Percentiles rank a stretch among this genome's conserved stretches.
phyloP scores from a whole-genome alignment of 2,888 invertebrate genomes.

The Drosophila nigricruria region DNA sequence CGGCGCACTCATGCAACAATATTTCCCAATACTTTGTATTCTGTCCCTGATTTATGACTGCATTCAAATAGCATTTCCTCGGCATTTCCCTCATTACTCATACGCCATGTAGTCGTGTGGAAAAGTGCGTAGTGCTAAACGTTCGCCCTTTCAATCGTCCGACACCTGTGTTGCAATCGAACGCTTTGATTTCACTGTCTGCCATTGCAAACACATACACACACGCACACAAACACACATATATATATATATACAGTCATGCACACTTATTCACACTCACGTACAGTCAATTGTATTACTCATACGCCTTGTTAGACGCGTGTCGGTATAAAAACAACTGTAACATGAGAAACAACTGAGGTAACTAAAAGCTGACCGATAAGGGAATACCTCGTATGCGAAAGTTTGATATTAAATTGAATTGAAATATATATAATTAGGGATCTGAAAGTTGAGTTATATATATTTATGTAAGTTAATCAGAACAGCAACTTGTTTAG shows the following conservation, averaged over 20 bases:
- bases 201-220: constrained; percentile 16
- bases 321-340: constrained; percentile 16
- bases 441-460: too few relatives aligned
- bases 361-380: not conserved
- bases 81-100: not conserved
- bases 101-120: constrained; percentile 6
- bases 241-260: not conserved
- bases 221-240: constrained; percentile 3
- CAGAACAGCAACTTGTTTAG: too few relatives aligned
- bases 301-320: constrained; percentile 52
- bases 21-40: not conserved
- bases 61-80: not conserved
- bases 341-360: not conserved
- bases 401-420: not conserved
- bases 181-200: constrained; percentile 36
- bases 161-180: constrained; percentile 35
- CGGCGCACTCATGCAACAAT: constrained; percentile 20
- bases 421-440: not conserved
- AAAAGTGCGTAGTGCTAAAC: constrained; percentile 9
- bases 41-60: not conserved
- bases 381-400: not conserved
- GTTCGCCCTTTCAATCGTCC: constrained; percentile 4
- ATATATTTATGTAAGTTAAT: too few relatives aligned
- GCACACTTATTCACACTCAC: constrained; percentile 1
- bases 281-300: constrained; percentile 59